A percentile compares a stretch with the other conserved stretches of the same genome.
These are phyloP conservation scores for Cyclina sinensis DNA, from an alignment of 1,140 invertebrate species.

Conservation along the genomic window DNA sequence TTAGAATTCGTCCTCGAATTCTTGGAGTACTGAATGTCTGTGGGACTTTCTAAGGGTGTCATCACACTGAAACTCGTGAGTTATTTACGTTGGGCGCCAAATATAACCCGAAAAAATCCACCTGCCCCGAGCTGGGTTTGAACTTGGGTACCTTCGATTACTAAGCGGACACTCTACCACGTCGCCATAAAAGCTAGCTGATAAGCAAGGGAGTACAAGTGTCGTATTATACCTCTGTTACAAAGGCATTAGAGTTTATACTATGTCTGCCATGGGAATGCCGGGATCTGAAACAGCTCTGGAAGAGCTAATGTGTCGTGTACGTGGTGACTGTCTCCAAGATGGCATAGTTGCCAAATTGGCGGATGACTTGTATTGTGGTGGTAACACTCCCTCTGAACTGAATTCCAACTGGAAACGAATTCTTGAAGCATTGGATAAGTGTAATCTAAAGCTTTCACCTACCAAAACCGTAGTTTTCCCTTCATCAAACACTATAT, in stretches of 20 bases:
- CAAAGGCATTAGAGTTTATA: neutral
- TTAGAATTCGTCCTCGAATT: no score
- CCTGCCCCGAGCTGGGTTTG: no score
- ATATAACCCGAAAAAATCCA: no score
- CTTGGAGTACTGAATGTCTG: no score
- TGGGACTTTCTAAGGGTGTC: no score
- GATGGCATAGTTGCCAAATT: slow-evolving; percentile 64
- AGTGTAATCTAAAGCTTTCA: slow-evolving; percentile 52
- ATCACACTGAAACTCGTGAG: no score
- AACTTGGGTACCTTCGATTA: no score
- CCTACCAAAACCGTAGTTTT: slow-evolving; percentile 63
- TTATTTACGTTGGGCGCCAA: no score
- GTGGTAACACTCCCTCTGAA: slow-evolving; percentile 44
- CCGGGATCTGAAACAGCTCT: slow-evolving; percentile 66
- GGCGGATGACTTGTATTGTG: slow-evolving; percentile 67
- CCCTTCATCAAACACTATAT: slow-evolving; percentile 55
- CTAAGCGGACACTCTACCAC: no score
- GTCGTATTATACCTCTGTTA: neutral
- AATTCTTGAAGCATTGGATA: slow-evolving; percentile 50
- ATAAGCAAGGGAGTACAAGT: neutral
- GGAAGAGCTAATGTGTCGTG: slow-evolving; percentile 70
- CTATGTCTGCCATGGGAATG: slow-evolving; percentile 62
- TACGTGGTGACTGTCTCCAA: slow-evolving; percentile 64
- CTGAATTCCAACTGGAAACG: slow-evolving; percentile 42
- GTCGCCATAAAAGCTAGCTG: no score